Evolutionary conservation across 2,797 vertebrate genomes (phyloP), one percentile per base, ranked within the genome.

Genomic region (Myiotriccus ornatus): DNA sequence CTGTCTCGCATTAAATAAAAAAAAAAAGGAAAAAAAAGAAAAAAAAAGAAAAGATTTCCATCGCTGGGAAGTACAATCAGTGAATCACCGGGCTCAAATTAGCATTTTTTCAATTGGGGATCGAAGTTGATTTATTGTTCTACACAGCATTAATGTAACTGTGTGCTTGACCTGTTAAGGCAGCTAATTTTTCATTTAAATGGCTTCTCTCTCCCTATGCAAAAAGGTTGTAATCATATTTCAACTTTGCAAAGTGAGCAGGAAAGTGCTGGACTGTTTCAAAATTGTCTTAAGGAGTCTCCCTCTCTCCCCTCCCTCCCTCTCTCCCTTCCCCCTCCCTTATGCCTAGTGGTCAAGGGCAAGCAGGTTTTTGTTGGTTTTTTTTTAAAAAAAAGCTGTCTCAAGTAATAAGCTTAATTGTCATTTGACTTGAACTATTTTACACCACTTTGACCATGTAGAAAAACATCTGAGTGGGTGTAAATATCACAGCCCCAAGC

Each of bases 71-170:
- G 98, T 97, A 96, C 97, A 98, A 97, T 97, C 97, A 96, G 97
- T 94, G 97, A 97, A 97, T 97, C 96, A 93, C 97, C 60, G 95
- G 87, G 83, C 83, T 81, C 50, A 97, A 97, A 98, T 98, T 98
- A 98, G 98, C 97, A 98, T 98, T 98, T 98, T 97, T 98, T 98
- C 98, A 98, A 97, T 98, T 97, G 98, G 96, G 87, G 97, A 98
- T 98, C 97, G 97, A 98, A 98, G 97, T 97, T 97, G 97, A 98
- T 98, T 98, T 98, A 98, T 98, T 97, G 96, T 98, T 97, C 97
- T 95, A 97, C 97, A 97, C 95, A 97, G 97, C 97, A 97, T 98
- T 98, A 97, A 98, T 98, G 97, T 98, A 98, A 98, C 98, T 97
- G 84, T 97, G 96, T 97, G 97, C 97, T 97, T 97, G 97, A 97